Percentiles rank a stretch among this genome's conserved stretches.
These are phyloP conservation scores for Dynastes grantii DNA, from an alignment of 2,888 invertebrate species.

Conservation along the genomic window DNA sequence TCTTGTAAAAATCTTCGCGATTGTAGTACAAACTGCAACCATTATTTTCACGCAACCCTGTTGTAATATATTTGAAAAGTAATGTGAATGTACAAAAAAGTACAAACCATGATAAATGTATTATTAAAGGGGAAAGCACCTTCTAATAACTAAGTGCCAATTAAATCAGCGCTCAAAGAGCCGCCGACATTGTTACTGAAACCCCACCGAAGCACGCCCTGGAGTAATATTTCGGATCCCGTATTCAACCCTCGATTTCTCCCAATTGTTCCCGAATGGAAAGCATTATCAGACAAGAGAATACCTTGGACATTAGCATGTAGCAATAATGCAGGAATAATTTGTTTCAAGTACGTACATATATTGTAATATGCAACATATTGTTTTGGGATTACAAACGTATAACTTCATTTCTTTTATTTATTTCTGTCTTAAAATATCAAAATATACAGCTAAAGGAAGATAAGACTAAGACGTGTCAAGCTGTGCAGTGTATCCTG, in stretches of 20 bases:
- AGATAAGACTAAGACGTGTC: too few relatives aligned
- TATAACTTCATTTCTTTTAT: too few relatives aligned
- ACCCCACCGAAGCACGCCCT: conserved; percentile 59
- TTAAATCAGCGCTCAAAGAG: conserved; percentile 53
- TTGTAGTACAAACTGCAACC: too few relatives aligned
- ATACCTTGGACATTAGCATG: conserved; percentile 21
- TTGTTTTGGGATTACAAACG: neutral
- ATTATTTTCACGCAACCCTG: too few relatives aligned
- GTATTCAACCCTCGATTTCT: conserved; percentile 63
- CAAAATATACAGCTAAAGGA: too few relatives aligned
- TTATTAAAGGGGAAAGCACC: conserved; percentile 44
- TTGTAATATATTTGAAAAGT: too few relatives aligned
- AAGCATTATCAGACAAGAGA: conserved; percentile 59
- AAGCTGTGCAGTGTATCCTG: too few relatives aligned
- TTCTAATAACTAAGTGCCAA: conserved; percentile 57
- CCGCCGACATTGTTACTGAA: conserved; percentile 31
- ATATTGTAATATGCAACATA: neutral
- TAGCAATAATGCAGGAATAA: conserved; percentile 7
- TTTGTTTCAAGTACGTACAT: neutral
- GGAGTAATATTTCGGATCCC: conserved; percentile 64
- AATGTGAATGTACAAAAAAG: too few relatives aligned
- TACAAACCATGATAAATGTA: conserved; percentile 27
- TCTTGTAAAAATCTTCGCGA: too few relatives aligned
- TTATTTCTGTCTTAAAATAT: too few relatives aligned
- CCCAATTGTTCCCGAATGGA: conserved; percentile 65